Conservation (phyloP, 2,113 vertebrate species). For the Colaptes auratus region DNA sequence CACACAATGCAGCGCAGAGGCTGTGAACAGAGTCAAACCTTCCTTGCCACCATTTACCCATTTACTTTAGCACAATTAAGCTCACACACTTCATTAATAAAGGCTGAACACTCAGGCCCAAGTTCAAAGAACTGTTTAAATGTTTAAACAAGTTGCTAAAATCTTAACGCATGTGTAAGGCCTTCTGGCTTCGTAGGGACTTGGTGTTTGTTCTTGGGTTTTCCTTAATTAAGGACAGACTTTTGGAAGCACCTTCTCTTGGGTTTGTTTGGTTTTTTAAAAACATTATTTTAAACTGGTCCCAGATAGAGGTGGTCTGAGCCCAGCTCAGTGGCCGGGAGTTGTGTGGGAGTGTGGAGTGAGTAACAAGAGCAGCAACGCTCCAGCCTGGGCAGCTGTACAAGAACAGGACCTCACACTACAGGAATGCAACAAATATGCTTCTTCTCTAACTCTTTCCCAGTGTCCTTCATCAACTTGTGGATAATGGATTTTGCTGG, state of each 20-base stretch:
- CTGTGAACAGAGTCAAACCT: background rate
- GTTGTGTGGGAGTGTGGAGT: background rate
- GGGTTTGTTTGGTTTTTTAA: background rate
- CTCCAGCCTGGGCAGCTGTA: background rate
- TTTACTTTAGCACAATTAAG: background rate
- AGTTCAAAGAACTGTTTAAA: background rate
- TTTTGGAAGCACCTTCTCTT: background rate
- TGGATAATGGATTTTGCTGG: slow-evolving; percentile 31
- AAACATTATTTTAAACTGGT: background rate
- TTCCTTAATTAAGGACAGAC: background rate
- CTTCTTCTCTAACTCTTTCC: background rate
- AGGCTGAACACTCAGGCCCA: background rate
- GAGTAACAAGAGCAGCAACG: background rate
- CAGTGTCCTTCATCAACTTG: background rate
- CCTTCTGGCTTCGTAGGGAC: background rate
- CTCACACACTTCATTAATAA: background rate
- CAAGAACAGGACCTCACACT: slow-evolving; percentile 50
- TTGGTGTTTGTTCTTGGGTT: background rate
- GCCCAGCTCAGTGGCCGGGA: background rate
- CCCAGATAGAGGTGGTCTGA: background rate
- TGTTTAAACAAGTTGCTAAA: background rate
- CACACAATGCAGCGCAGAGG: background rate
- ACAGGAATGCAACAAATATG: slow-evolving; percentile 38
- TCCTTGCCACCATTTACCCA: background rate
- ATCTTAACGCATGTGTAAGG: background rate